Percentiles rank a stretch among this genome's conserved stretches.
These are phyloP conservation scores for Mimachlamys varia DNA, from an alignment of 2,888 invertebrate species.

Conservation along the genomic window DNA sequence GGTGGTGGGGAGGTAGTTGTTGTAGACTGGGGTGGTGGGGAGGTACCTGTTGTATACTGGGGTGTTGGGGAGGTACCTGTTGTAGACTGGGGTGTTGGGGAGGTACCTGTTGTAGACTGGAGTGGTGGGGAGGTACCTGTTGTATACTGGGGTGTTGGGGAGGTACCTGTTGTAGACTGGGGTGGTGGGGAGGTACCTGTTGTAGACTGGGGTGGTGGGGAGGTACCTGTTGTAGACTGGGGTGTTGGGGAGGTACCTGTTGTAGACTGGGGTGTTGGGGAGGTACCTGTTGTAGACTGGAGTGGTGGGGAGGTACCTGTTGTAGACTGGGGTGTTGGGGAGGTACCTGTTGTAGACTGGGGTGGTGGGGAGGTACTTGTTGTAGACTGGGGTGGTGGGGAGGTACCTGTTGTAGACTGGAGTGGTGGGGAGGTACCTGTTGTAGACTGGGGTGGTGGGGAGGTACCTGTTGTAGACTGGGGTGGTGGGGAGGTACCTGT, in stretches of 20 bases:
- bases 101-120: not conserved
- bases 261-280: not conserved
- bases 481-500: not conserved
- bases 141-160: not conserved
- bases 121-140: no score
- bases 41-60: not conserved
- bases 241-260: not conserved
- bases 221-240: not conserved
- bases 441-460: not conserved
- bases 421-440: not conserved
- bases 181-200: not conserved
- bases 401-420: not conserved
- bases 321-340: not conserved
- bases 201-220: not conserved
- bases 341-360: no score
- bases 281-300: not conserved
- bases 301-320: not conserved
- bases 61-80: not conserved
- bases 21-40: not conserved
- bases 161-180: not conserved
- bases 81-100: not conserved
- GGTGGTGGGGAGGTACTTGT: not conserved
- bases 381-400: slow-evolving; percentile 12
- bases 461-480: not conserved
- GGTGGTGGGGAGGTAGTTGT: not conserved